Evolutionary conservation across 2,113 vertebrate genomes (phyloP).

Genomic region (Aramus guarauna): DNA sequence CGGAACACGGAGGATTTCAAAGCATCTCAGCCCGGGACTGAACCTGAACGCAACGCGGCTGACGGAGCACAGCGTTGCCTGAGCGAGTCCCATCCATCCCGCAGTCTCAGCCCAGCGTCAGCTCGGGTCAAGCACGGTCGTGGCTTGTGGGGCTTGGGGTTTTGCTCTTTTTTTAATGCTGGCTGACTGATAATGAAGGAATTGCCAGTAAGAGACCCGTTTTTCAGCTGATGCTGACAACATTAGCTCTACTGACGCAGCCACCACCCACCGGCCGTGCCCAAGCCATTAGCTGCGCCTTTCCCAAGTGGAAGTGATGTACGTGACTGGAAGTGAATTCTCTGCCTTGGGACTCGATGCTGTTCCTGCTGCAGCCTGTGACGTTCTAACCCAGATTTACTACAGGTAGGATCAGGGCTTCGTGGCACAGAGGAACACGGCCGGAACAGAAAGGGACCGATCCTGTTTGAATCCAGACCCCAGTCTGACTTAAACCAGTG

Average conservation of each 20-base stretch:
- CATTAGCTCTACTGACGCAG: background rate
- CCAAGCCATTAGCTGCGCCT: background rate
- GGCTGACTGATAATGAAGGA: background rate
- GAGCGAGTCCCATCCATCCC: rapidly evolving
- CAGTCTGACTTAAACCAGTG: background rate
- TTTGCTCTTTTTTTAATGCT: background rate
- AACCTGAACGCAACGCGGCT: rapidly evolving
- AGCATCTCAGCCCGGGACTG: background rate
- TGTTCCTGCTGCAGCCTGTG: background rate
- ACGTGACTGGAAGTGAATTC: background rate
- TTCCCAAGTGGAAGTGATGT: too few relatives aligned
- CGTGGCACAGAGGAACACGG: rapidly evolving
- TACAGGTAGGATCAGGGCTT: background rate
- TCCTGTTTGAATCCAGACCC: background rate
- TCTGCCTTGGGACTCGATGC: background rate
- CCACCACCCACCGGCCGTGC: rapidly evolving
- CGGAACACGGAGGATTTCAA: background rate
- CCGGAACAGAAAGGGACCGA: background rate
- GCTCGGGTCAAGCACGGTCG: background rate
- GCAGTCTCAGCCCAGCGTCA: background rate
- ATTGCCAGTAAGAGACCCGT: background rate
- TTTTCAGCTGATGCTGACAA: background rate
- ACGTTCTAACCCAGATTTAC: background rate
- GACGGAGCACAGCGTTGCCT: too few relatives aligned
- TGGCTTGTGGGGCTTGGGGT: too few relatives aligned